Percentiles rank a stretch among this genome's conserved stretches.
These are phyloP conservation scores for Tragelaphus imberbis DNA, from an alignment of 2,113 vertebrate genomes.

Conservation along the genomic window DNA sequence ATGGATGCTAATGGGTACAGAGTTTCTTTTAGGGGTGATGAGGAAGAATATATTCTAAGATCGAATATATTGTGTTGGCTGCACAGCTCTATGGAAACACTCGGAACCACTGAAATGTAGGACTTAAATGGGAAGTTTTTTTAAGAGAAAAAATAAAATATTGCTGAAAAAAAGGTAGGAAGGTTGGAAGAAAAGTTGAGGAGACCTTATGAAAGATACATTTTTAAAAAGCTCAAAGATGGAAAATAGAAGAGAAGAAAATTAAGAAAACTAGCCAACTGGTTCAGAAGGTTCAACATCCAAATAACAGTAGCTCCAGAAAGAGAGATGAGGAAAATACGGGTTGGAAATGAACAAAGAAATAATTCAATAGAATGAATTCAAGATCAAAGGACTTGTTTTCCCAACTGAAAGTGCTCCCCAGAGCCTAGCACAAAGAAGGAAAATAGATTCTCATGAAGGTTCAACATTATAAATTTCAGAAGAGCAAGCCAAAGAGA, in stretches of 20 bases:
- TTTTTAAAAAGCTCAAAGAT: not conserved
- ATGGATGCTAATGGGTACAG: not conserved
- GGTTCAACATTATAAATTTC: not conserved
- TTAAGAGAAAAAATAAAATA: not conserved
- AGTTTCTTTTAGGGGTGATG: not conserved
- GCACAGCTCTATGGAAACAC: not conserved
- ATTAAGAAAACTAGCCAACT: not conserved
- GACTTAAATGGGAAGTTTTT: not conserved
- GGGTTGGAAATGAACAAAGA: not conserved
- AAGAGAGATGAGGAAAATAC: not conserved
- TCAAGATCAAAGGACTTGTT: not conserved
- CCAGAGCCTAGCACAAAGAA: not conserved
- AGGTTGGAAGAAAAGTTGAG: not conserved
- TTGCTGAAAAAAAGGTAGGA: not conserved
- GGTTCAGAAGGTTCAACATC: not conserved
- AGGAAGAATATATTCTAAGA: not conserved
- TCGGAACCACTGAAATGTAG: not conserved
- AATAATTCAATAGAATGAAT: not conserved
- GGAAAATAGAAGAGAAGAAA: not conserved
- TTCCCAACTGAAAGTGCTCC: not conserved
- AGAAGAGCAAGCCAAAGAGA: slow-evolving; percentile 16
- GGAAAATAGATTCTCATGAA: not conserved
- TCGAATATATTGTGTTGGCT: not conserved
- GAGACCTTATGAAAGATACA: not conserved
- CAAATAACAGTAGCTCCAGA: not conserved